Evolutionary conservation across 2,888 invertebrate genomes (phyloP), one percentile per base, ranked within the genome.

Genomic region (Nebria brevicollis): DNA sequence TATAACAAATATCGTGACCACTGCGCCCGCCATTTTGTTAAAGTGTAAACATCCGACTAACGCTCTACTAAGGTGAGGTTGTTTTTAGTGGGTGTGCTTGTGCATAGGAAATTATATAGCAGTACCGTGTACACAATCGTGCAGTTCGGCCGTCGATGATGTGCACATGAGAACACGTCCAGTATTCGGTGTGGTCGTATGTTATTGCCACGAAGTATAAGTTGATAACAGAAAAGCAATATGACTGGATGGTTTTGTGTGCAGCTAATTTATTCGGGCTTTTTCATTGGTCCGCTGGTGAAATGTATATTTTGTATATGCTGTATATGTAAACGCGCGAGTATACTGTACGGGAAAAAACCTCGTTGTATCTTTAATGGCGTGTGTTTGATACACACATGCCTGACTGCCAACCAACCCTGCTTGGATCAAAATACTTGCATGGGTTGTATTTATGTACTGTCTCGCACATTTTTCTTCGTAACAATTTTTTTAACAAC

Each of bases 31-130:
- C 83, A 83, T 83, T 75, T 78, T 82, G 77, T 80, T 75, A 82
- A 79, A 80, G 79, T 75, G 82, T 76, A 78, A 83, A 83, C 83
- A 83, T 83, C 83, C 82, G 83, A 76, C 76, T 77, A 82, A 72
- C 77, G 77, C 68, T 75, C 75, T 72, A 75, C 66, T 72, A 77
- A 82, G 82, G 77, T 82, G 68, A 82, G 82, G 82, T 80, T 80
- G 75, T 72, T 82, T 54, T 84, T 83, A 78, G 83, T 83, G 83
- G 83, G 83, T 83, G 83, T 84, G 83, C 82, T 82, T 80, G 80
- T 80, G 83, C 82, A 83, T 82, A 82, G 83, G 82, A 84, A 84
- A 84, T 84, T 84, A 84, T 82, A 84, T 83, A 81, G 83, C 83
- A 77, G 83, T 82, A 83, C 83, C 74, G 66, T 83, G 82, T 81